phyloP scores from a whole-genome alignment of 2,113 vertebrate species.

The Passer montanus region DNA sequence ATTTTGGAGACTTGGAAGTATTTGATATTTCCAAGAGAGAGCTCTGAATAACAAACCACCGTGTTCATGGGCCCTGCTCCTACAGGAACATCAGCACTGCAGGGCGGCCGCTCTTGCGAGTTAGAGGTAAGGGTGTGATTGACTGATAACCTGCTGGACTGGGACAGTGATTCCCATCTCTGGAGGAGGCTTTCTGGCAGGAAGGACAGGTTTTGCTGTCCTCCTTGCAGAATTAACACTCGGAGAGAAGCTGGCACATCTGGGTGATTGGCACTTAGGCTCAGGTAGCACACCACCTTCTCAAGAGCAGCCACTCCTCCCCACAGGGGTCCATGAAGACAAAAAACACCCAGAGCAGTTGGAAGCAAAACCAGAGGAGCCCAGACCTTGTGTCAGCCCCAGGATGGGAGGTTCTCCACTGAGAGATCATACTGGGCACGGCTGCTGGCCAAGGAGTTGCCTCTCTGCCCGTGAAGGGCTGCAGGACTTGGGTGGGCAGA shows the following conservation, averaged over 20 bases:
- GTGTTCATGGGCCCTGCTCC: background rate
- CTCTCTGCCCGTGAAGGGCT: background rate
- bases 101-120: background rate
- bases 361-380: background rate
- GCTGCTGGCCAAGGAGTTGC: background rate
- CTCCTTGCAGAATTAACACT: background rate
- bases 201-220: background rate
- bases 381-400: background rate
- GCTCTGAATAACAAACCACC: background rate
- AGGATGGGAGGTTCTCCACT: background rate
- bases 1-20: background rate
- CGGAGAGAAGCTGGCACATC: background rate
- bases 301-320: background rate
- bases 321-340: background rate
- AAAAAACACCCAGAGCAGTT: background rate
- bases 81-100: background rate
- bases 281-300: accelerated
- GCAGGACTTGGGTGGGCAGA: background rate
- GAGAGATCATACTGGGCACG: background rate
- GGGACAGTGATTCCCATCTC: background rate
- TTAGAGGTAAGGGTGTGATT: background rate
- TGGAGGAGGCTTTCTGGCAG: background rate
- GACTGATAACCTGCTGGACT: background rate
- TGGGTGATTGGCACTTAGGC: background rate
- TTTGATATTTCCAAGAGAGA: conserved; percentile 1